phyloP scores from a whole-genome alignment of 2,888 invertebrate species.

The Pheosia gnoma region DNA sequence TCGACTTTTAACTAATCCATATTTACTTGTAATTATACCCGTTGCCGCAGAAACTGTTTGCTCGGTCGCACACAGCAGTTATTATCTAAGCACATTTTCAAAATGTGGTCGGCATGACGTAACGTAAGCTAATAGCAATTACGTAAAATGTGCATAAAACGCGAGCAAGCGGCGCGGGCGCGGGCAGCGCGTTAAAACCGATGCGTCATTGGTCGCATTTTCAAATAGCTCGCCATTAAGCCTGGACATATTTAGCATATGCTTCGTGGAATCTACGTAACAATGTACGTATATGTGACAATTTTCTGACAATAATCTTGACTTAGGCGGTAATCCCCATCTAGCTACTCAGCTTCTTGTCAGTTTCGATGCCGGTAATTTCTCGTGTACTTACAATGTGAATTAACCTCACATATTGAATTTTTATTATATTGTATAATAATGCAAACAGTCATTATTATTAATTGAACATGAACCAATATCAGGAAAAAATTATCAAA shows the following conservation, averaged over 20 bases:
- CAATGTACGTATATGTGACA: no score
- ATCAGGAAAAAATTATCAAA: not conserved
- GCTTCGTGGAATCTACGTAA: conserved; percentile 15
- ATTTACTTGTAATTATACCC: conserved; percentile 32
- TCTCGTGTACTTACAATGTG: no score
- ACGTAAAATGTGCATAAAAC: conserved; percentile 61
- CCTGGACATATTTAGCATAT: conserved; percentile 26
- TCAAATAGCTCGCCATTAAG: conserved; percentile 65
- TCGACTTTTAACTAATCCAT: conserved; percentile 15
- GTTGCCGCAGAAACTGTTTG: conserved; percentile 30
- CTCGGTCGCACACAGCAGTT: conserved; percentile 39
- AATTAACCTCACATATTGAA: no score
- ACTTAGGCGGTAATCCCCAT: no score
- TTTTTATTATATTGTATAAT: no score
- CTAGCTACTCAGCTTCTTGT: no score
- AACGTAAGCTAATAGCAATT: conserved; percentile 35
- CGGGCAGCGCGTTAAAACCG: conserved; percentile 68
- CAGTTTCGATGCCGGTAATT: no score
- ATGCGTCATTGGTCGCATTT: conserved; percentile 80
- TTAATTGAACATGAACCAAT: not conserved
- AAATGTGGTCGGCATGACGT: conserved; percentile 16
- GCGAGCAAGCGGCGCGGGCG: conserved; percentile 37
- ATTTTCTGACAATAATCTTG: no score
- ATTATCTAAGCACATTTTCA: conserved; percentile 39
- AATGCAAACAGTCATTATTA: no score